These are phyloP conservation scores for Cettia cetti DNA, from an alignment of 2,113 vertebrate genomes.

Conservation along the genomic window DNA sequence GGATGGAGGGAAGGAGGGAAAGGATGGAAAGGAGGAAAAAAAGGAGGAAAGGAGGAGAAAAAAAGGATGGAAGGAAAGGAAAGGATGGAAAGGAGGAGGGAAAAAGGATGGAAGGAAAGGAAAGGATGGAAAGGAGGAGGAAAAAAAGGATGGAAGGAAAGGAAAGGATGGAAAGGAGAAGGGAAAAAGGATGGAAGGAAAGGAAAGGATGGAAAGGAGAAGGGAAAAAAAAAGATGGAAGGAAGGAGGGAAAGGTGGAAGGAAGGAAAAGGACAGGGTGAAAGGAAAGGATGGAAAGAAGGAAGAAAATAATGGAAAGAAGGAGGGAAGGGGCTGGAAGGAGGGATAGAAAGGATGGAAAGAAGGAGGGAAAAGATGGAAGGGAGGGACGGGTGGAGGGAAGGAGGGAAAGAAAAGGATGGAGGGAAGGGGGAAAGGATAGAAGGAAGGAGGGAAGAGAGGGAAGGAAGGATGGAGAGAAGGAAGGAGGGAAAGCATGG, in stretches of 20 bases:
- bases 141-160: neutral
- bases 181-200: too few relatives aligned
- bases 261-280: neutral
- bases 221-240: too few relatives aligned
- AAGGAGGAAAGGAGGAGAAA: neutral
- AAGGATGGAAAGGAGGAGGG: neutral
- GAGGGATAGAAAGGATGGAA: neutral
- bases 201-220: neutral
- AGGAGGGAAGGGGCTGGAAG: neutral
- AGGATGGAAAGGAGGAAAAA: neutral
- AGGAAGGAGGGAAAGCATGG: neutral
- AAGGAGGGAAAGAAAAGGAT: neutral
- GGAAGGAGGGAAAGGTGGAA: too few relatives aligned
- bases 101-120: too few relatives aligned
- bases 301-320: too few relatives aligned
- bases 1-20: neutral
- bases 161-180: neutral
- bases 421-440: neutral
- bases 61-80: too few relatives aligned
- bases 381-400: too few relatives aligned
- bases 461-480: neutral
- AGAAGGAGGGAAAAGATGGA: neutral
- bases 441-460: neutral
- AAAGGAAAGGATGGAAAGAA: neutral
- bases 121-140: neutral